Evolutionary conservation across 2,113 vertebrate genomes (phyloP).

Genomic region (Pogona vitticeps): DNA sequence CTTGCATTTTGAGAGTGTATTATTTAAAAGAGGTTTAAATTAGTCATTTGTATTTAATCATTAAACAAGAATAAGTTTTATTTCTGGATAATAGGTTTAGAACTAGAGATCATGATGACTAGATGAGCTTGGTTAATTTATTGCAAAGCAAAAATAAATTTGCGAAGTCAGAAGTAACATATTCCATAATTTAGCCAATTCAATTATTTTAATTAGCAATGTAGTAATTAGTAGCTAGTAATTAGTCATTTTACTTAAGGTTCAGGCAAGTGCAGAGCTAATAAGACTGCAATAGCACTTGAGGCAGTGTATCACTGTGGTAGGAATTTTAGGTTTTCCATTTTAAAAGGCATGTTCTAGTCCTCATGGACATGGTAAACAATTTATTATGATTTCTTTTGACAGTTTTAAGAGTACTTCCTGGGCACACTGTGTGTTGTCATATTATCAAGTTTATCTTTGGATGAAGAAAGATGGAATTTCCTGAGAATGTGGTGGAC

Average conservation of each 20-base stretch:
- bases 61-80: slow-evolving; percentile 31
- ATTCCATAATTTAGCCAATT: slow-evolving; percentile 29
- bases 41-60: neutral
- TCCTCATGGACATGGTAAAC: neutral
- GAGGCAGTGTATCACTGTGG: neutral
- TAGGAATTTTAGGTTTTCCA: neutral
- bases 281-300: neutral
- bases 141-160: slow-evolving; percentile 33
- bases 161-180: slow-evolving; percentile 29
- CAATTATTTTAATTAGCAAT: slow-evolving; percentile 29
- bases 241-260: slow-evolving; percentile 22
- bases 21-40: neutral
- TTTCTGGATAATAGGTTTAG: slow-evolving; percentile 35
- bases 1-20: neutral
- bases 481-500: neutral
- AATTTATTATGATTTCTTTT: neutral
- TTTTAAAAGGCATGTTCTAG: neutral
- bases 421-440: neutral
- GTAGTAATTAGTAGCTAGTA: neutral
- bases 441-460: neutral
- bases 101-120: slow-evolving; percentile 37
- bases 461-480: neutral
- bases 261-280: neutral
- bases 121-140: slow-evolving; percentile 42
- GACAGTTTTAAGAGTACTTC: neutral